These are phyloP conservation scores for Silurus glanis DNA, from an alignment of 2,113 vertebrate species.

Conservation along the genomic window DNA sequence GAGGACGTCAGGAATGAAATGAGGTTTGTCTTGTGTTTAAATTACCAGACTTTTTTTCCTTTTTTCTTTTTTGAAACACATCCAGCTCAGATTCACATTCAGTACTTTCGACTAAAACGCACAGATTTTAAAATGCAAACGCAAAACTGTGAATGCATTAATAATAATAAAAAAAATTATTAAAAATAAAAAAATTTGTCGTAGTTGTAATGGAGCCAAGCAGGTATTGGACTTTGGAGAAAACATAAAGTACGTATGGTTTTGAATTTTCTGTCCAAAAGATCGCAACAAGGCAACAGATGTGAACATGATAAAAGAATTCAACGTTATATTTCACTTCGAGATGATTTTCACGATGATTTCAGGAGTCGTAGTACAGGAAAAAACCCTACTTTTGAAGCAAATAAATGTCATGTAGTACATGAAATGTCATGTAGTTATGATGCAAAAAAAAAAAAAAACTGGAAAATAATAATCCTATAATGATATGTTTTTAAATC, in stretches of 20 bases:
- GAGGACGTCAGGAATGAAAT: constrained; percentile 10
- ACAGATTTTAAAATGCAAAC: constrained; percentile 39
- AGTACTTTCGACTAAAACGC: constrained; percentile 49
- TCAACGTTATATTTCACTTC: background rate
- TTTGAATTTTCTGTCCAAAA: constrained; percentile 3
- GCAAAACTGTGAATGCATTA: constrained; percentile 26
- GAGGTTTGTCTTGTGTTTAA: constrained; percentile 35
- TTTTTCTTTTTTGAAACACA: background rate
- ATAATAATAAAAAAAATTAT: constrained; percentile 10
- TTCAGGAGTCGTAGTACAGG: background rate
- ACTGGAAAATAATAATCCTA: background rate
- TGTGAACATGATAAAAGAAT: background rate
- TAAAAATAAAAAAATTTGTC: background rate
- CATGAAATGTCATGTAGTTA: background rate
- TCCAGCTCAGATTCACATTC: constrained; percentile 38
- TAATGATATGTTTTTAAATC: background rate
- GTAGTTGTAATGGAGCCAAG: background rate
- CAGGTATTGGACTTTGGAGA: constrained; percentile 1
- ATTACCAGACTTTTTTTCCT: constrained; percentile 6
- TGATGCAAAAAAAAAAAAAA: background rate
- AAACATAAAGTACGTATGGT: background rate
- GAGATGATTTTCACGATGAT: background rate
- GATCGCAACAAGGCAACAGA: constrained; percentile 1
- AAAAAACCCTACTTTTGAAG: background rate
- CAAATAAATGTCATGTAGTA: background rate